Evolutionary conservation across 2,888 invertebrate species (phyloP).

Genomic region (Heptascelio sp.): DNA sequence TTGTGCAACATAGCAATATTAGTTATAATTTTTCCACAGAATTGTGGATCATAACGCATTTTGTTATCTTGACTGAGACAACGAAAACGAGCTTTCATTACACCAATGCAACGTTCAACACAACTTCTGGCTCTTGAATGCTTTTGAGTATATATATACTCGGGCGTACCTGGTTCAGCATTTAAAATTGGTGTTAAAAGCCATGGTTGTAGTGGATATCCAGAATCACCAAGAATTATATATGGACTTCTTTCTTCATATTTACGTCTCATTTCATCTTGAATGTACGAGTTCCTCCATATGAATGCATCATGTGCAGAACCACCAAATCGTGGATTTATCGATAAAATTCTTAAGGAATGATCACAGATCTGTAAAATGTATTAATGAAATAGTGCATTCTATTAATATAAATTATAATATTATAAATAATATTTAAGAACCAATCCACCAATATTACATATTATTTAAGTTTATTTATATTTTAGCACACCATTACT

Average conservation of each 20-base stretch:
- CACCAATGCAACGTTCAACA: too few species aligned
- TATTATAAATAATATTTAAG: not conserved
- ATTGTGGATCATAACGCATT: not conserved
- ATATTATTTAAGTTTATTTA: too few species aligned
- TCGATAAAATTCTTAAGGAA: not conserved
- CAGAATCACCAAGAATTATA: too few species aligned
- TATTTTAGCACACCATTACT: too few species aligned
- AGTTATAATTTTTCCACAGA: not conserved
- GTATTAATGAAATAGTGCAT: too few species aligned
- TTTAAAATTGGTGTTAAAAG: too few species aligned
- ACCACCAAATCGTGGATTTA: not conserved
- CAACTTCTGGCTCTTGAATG: not conserved
- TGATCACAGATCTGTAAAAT: not conserved
- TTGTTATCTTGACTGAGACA: not conserved
- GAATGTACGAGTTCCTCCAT: too few species aligned
- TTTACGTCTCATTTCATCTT: not conserved
- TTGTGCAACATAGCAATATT: not conserved
- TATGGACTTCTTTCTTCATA: not conserved
- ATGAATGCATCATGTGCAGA: too few species aligned
- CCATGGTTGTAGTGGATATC: too few species aligned
- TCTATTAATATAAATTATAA: too few species aligned
- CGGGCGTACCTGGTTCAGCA: not conserved
- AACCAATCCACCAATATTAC: too few species aligned
- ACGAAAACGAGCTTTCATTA: not conserved
- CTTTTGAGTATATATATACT: not conserved